Conservation (phyloP, 2,113 vertebrate species). For the Hemiprocne comata region DNA sequence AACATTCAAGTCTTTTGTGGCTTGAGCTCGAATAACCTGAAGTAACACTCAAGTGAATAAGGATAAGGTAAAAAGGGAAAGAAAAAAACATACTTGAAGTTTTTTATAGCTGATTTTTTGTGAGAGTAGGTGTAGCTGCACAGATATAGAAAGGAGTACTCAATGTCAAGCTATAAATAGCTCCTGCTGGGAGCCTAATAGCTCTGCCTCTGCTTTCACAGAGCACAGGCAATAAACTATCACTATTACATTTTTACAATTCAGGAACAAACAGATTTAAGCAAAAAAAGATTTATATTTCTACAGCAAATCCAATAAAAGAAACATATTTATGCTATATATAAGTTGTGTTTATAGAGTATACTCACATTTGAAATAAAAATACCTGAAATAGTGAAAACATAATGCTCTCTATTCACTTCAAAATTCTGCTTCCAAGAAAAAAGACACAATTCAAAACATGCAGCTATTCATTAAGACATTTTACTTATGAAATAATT, state of each 20-base stretch:
- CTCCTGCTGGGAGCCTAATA: constrained; percentile 72
- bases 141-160: constrained; percentile 75
- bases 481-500: background rate
- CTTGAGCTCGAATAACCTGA: constrained; percentile 67
- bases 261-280: constrained; percentile 75
- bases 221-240: constrained; percentile 75
- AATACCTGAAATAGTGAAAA: constrained; percentile 60
- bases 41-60: constrained; percentile 53
- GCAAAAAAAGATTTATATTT: constrained; percentile 68
- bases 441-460: constrained; percentile 5
- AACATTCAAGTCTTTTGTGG: background rate
- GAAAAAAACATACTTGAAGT: background rate
- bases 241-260: constrained; percentile 70
- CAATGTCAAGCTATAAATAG: constrained; percentile 82
- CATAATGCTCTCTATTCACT: constrained; percentile 52
- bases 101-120: constrained; percentile 70
- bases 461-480: constrained; percentile 26
- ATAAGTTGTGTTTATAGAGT: constrained; percentile 53
- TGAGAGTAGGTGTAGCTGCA: constrained; percentile 66
- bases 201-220: constrained; percentile 72
- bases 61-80: constrained; percentile 47
- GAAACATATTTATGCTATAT: constrained; percentile 63
- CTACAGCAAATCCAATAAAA: constrained; percentile 71
- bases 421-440: constrained; percentile 23
- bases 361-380: constrained; percentile 49